These are phyloP conservation scores for Lutra lutra DNA, from an alignment of 2,797 vertebrate genomes.

Conservation along the genomic window DNA sequence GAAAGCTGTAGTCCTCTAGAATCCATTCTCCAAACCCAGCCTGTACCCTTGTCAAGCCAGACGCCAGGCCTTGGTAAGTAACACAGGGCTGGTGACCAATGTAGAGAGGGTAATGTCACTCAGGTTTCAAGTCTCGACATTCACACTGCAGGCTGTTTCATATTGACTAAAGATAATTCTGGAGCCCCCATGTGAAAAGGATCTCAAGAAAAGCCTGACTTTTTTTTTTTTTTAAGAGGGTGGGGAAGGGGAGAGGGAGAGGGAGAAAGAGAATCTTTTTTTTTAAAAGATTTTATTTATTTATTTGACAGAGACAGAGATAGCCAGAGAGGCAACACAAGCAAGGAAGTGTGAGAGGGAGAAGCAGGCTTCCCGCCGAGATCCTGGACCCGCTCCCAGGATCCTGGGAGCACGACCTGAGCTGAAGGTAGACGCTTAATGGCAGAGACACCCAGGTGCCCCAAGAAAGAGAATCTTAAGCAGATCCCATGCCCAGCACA, in stretches of 20 bases:
- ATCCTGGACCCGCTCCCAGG: no score
- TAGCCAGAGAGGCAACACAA: no score
- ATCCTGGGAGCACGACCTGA: no score
- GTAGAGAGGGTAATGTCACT: background rate
- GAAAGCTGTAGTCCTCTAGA: background rate
- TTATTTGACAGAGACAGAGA: no score
- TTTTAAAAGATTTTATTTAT: no score
- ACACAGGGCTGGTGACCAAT: background rate
- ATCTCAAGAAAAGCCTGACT: background rate
- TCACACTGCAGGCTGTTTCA: background rate
- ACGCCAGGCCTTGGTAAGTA: background rate
- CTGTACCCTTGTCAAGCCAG: background rate
- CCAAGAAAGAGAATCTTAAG: background rate
- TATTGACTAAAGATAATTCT: background rate
- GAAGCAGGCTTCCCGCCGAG: no score
- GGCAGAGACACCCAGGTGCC: no score
- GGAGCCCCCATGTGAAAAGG: background rate
- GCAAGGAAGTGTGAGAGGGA: no score
- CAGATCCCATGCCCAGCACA: background rate
- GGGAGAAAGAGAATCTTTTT: no score
- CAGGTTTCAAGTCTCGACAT: background rate
- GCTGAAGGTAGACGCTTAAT: no score
- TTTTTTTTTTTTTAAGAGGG: background rate
- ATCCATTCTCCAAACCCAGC: background rate
- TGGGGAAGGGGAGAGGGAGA: background rate